Evolutionary conservation across 2,888 invertebrate genomes (phyloP).

Genomic region (Galeopsomyia nigrocyanea): DNA sequence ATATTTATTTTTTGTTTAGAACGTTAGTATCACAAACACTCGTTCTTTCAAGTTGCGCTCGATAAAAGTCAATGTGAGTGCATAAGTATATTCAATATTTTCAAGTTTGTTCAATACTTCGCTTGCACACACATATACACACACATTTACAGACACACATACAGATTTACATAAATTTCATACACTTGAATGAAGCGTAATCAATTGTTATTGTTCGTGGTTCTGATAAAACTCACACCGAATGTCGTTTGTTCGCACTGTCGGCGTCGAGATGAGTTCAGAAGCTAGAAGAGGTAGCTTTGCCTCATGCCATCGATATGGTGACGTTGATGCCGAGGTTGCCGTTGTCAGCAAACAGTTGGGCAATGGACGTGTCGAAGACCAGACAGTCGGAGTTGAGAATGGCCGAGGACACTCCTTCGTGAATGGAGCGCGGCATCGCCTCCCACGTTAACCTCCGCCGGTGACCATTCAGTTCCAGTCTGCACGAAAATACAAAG

Average conservation of each 20-base stretch:
- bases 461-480: slow-evolving; percentile 96
- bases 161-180: slow-evolving; percentile 15
- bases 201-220: slow-evolving; percentile 9
- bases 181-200: background rate
- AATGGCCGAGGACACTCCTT: slow-evolving; percentile 98
- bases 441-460: slow-evolving; percentile 99
- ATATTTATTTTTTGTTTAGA: slow-evolving; percentile 42
- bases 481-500: slow-evolving; percentile 69
- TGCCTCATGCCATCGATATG: slow-evolving; percentile 87
- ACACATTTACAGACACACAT: slow-evolving; percentile 6
- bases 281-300: slow-evolving; percentile 47
- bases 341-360: slow-evolving; percentile 98
- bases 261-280: slow-evolving; percentile 34
- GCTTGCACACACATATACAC: background rate
- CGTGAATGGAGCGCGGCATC: slow-evolving; percentile 98
- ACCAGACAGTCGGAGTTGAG: slow-evolving; percentile 98
- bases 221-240: slow-evolving; percentile 22
- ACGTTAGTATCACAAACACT: slow-evolving; percentile 51
- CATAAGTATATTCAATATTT: slow-evolving; percentile 13
- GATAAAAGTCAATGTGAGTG: slow-evolving; percentile 18
- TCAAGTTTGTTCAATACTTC: slow-evolving; percentile 5
- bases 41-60: slow-evolving; percentile 29
- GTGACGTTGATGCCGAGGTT: slow-evolving; percentile 99
- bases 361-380: slow-evolving; percentile 98
- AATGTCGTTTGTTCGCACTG: slow-evolving; percentile 32